Evolutionary conservation across 2,888 invertebrate genomes (phyloP), one percentile per base, ranked within the genome.

Genomic region (Orthosia gothica): DNA sequence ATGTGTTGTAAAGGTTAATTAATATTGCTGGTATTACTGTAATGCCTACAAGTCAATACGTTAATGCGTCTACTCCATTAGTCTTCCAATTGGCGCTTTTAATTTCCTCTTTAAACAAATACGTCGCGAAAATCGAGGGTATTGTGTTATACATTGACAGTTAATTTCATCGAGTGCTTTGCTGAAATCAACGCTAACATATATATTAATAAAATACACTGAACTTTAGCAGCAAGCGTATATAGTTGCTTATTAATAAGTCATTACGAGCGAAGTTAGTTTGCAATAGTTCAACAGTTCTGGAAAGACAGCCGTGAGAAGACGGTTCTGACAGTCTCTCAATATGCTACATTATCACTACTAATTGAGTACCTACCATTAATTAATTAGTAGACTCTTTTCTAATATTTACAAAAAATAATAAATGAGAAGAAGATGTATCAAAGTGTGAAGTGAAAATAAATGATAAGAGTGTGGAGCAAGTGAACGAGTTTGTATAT

Each of bases 131-230:
- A 74, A 70, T 65, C 59, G 40, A 83, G 79, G 79, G 70, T 78
- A 84, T 79, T 75, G 68, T 82, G 76, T 79, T 78, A 77, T 15
- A 84, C 75, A 82, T 76, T 74, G 72, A 65, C 76, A 57, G 76
- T 85, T 89, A 86, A 92, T 91, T 91, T 89, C 74, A 82, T 65
- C 82, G 75, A 91, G 89, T 91, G 89, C 81, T 90, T 81, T 75
- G 82, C 49, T 69, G 68, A 85, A 87, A 87, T 88, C 82, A 81
- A 85, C 74, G 77, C 62, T 70, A 55, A 66, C 32, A 68, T 61
- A 68, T 23, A 62, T 45, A 71, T 58, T 75, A 64, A 58, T 70
- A 23, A 69, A 85, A 66, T 69, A 52, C n/a, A 59, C 69, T 61
- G 61, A 77, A 80, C 63, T 81, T 64, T 61, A 54, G 76, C 66